Conservation (phyloP, 2,888 invertebrate genomes). For the Phyllotreta striolata region DNA sequence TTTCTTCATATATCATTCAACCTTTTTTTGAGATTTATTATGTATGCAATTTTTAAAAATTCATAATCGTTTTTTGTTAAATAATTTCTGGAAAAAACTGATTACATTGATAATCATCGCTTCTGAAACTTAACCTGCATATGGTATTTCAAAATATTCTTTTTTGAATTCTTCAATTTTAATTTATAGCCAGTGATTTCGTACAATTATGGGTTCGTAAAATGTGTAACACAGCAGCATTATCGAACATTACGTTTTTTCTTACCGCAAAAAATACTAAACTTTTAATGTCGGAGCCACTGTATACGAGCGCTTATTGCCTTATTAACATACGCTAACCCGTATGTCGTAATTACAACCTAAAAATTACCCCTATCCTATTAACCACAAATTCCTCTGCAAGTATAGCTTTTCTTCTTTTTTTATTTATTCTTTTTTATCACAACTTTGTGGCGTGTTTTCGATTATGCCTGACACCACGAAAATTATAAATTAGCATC, state of each 20-base stretch:
- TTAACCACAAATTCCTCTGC: constrained; percentile 17
- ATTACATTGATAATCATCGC: too few relatives aligned
- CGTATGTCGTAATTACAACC: constrained; percentile 20
- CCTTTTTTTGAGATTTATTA: too few relatives aligned
- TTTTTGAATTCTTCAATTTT: too few relatives aligned
- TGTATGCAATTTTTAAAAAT: too few relatives aligned
- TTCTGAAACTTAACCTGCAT: too few relatives aligned
- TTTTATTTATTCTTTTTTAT: neutral
- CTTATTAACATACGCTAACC: constrained; percentile 19
- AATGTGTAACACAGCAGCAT: neutral
- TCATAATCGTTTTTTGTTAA: too few relatives aligned
- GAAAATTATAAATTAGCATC: constrained; percentile 23
- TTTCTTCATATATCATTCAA: too few relatives aligned
- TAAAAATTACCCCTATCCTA: constrained; percentile 19
- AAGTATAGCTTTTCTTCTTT: neutral
- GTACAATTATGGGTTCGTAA: neutral
- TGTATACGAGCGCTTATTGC: constrained; percentile 11
- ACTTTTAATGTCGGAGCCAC: neutral
- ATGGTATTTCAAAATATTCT: too few relatives aligned
- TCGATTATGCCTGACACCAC: constrained; percentile 22
- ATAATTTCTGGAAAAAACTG: too few relatives aligned
- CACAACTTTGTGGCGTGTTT: constrained; percentile 12
- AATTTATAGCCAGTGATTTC: too few relatives aligned
- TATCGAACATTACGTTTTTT: too few relatives aligned
- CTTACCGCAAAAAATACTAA: too few relatives aligned